Evolutionary conservation across 2,888 invertebrate genomes (phyloP).

Genomic region (Yponomeuta sedellus): DNA sequence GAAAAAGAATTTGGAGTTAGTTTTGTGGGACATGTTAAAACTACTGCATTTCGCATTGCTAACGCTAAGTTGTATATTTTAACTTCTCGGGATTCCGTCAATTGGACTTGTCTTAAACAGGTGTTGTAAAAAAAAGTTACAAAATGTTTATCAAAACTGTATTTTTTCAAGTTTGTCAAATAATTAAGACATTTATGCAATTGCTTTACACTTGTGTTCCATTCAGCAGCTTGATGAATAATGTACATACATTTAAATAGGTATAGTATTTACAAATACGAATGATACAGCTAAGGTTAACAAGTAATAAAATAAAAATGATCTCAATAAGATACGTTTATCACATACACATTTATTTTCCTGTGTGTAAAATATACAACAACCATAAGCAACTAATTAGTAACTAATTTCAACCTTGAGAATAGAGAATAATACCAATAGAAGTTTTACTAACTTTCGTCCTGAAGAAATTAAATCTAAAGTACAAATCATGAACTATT

Average conservation of each 20-base stretch:
- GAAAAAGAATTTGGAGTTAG: background rate
- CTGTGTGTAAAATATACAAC: constrained; percentile 41
- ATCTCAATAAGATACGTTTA: constrained; percentile 63
- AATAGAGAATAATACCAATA: constrained; percentile 14
- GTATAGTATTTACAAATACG: constrained; percentile 44
- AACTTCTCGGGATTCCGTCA: background rate
- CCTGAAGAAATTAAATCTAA: background rate
- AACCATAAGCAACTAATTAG: constrained; percentile 36
- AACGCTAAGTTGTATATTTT: background rate
- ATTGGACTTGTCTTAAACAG: background rate
- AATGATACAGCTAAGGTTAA: constrained; percentile 54
- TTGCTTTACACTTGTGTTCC: background rate
- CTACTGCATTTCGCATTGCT: background rate
- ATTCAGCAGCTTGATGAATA: constrained; percentile 2
- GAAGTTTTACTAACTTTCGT: background rate
- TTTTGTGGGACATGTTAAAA: background rate
- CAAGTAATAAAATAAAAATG: constrained; percentile 58
- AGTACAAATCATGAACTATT: background rate
- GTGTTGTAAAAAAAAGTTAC: background rate
- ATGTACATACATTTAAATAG: constrained; percentile 15
- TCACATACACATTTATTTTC: constrained; percentile 61
- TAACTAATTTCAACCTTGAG: constrained; percentile 27
- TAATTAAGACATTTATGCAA: background rate
- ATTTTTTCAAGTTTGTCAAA: background rate
- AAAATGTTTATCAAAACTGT: background rate